phyloP scores from a whole-genome alignment of 2,797 vertebrate species.

The Chelonia mydas region DNA sequence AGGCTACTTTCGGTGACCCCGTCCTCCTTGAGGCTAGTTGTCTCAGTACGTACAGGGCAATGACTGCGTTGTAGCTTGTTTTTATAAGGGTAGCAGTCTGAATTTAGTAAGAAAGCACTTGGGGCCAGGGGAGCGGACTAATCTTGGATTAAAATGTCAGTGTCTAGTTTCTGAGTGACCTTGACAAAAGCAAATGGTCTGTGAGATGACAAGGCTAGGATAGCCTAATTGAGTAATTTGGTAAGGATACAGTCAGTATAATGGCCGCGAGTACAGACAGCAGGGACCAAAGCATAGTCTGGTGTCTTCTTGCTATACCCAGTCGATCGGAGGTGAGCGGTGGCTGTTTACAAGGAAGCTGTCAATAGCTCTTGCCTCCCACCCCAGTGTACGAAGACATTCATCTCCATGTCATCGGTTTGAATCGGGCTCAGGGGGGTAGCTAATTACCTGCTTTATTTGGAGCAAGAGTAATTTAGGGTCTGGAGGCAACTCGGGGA shows the following conservation, averaged over 20 bases:
- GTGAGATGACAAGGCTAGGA: not conserved
- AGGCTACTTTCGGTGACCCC: not conserved
- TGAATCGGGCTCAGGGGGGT: not conserved
- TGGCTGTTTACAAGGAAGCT: not conserved
- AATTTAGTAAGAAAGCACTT: not conserved
- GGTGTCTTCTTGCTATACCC: accelerated
- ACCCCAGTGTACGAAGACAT: not conserved
- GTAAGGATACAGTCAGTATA: constrained; percentile 13
- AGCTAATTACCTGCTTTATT: accelerated
- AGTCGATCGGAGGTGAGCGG: accelerated
- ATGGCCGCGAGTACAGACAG: not conserved
- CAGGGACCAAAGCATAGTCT: not conserved
- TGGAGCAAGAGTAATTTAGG: not conserved
- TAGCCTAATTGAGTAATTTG: not conserved
- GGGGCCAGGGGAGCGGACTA: not conserved
- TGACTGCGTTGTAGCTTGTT: not conserved
- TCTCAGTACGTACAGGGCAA: too few species aligned
- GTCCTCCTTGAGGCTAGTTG: not conserved
- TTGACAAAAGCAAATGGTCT: not conserved
- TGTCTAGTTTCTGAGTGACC: constrained; percentile 59
- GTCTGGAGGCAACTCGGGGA: accelerated
- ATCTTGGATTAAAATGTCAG: accelerated
- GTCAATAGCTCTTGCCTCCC: not conserved
- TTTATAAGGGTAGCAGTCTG: accelerated
- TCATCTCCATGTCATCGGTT: not conserved